Conservation (phyloP, 2,888 invertebrate species). For the Aradus depressus region DNA sequence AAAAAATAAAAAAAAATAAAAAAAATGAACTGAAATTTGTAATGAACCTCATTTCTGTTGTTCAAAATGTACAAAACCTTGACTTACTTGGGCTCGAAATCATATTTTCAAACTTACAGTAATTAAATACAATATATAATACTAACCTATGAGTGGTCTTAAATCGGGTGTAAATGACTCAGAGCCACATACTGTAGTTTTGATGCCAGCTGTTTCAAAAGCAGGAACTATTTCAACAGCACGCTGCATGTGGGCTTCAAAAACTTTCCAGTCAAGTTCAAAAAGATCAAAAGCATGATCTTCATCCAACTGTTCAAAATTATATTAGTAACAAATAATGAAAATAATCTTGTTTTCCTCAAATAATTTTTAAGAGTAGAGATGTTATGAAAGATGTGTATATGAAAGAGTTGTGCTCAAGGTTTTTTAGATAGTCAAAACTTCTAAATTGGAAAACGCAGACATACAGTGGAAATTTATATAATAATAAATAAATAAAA, state of each 20-base stretch:
- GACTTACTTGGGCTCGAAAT: neutral
- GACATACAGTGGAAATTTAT: too few relatives aligned
- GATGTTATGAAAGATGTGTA: too few relatives aligned
- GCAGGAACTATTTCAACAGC: conserved; percentile 64
- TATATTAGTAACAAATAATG: too few relatives aligned
- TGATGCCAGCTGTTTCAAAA: conserved; percentile 63
- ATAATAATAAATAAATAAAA: too few relatives aligned
- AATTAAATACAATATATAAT: neutral
- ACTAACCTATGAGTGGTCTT: conserved; percentile 64
- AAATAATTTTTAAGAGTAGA: neutral
- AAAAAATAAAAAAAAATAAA: neutral
- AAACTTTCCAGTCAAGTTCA: conserved; percentile 75
- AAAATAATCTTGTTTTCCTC: neutral
- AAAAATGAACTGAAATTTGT: neutral
- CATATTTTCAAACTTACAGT: too few relatives aligned
- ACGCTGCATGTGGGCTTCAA: conserved; percentile 60
- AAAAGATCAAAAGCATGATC: conserved; percentile 75
- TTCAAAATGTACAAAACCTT: neutral
- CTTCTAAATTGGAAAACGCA: too few relatives aligned
- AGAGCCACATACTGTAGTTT: conserved; percentile 78
- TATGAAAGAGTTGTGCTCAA: too few relatives aligned
- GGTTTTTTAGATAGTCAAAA: too few relatives aligned
- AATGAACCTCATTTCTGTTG: neutral
- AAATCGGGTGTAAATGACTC: conserved; percentile 90
- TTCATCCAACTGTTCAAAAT: conserved; percentile 46